These are phyloP conservation scores for Folsomia manolachei DNA, from an alignment of 2,888 invertebrate genomes.

Conservation along the genomic window DNA sequence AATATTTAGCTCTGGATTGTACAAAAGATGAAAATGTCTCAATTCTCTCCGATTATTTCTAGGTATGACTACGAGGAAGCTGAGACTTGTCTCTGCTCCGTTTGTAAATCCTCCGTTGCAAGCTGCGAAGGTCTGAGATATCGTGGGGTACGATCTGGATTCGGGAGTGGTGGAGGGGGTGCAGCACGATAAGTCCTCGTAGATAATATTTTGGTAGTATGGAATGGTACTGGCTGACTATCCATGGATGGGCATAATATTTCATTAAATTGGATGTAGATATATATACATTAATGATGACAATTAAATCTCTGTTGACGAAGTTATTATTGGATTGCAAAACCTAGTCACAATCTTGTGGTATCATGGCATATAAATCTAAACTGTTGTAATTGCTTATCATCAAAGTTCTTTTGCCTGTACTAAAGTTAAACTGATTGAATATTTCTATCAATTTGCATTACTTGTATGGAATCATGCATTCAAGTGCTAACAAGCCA, in stretches of 20 bases:
- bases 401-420: no score
- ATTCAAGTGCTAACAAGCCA: no score
- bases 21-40: neutral
- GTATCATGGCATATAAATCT: no score
- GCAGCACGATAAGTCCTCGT: neutral
- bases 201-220: neutral
- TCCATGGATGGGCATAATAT: no score
- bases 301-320: conserved; percentile 6
- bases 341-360: no score
- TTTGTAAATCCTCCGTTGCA: conserved; percentile 67
- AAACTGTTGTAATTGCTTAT: no score
- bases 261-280: neutral
- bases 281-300: neutral
- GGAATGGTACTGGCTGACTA: neutral
- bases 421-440: no score
- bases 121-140: conserved; percentile 67
- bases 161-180: neutral
- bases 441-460: no score
- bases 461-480: no score
- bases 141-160: conserved; percentile 55
- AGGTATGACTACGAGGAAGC: conserved; percentile 77
- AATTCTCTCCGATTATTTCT: neutral
- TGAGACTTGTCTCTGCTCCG: conserved; percentile 69
- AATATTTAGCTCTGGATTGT: neutral
- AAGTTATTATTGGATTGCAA: neutral